Evolutionary conservation across 1,140 invertebrate genomes (phyloP).

Genomic region (Tenebrio molitor): DNA sequence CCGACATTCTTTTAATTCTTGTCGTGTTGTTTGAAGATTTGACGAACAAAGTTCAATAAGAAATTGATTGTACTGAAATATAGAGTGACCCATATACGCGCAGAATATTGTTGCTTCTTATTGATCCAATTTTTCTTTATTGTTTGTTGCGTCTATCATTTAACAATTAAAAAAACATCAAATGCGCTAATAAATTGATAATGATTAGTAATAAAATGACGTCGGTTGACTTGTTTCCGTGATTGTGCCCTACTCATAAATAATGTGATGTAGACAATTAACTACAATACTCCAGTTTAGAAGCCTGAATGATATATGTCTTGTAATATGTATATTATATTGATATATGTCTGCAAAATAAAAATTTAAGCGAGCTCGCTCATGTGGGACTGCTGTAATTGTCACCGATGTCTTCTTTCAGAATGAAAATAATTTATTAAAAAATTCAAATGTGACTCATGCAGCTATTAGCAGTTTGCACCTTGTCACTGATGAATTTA

Average conservation of each 20-base stretch:
- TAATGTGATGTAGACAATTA: background rate
- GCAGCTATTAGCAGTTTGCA: no score
- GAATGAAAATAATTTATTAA: no score
- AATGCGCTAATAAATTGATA: conserved; percentile 22
- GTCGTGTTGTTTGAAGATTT: background rate
- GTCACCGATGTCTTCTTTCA: no score
- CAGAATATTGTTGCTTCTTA: conserved; percentile 10
- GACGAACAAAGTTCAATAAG: background rate
- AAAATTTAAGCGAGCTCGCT: no score
- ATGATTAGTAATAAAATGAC: conserved; percentile 20
- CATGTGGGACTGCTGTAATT: no score
- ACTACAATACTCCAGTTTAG: background rate
- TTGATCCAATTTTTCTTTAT: conserved; percentile 33
- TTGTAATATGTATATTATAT: no score
- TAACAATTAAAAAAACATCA: conserved; percentile 33
- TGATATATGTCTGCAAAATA: no score
- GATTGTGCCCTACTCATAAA: background rate
- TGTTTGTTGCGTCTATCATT: conserved; percentile 8
- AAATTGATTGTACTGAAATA: conserved; percentile 2
- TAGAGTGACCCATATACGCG: background rate
- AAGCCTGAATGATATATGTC: no score
- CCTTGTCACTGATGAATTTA: no score
- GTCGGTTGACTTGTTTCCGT: background rate
- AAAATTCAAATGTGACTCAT: no score
- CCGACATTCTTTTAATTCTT: no score